Percentiles rank a stretch among this genome's conserved stretches.
Conservation (phyloP, 1,140 invertebrate species). For the Sarcophaga bullata region DNA sequence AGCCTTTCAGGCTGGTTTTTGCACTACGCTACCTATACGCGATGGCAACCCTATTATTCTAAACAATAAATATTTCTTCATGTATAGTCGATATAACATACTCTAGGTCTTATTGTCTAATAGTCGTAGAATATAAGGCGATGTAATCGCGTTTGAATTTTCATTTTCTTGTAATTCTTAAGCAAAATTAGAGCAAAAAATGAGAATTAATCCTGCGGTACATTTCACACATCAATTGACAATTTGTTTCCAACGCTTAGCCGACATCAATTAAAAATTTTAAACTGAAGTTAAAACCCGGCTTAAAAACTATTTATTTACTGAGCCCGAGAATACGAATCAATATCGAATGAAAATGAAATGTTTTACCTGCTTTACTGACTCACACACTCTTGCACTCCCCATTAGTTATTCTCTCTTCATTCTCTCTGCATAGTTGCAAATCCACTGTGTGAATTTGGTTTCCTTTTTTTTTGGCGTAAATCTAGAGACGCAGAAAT, state of each 20-base stretch:
- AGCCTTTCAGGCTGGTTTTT: too few species aligned
- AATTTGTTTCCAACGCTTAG: neutral
- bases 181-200: too few species aligned
- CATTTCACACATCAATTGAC: neutral
- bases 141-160: neutral
- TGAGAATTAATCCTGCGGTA: neutral
- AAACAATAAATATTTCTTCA: too few species aligned
- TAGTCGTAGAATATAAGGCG: neutral
- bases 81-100: neutral
- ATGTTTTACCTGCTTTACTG: neutral
- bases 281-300: neutral
- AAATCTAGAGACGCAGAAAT: neutral
- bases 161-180: too few species aligned
- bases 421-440: neutral
- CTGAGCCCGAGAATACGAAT: neutral
- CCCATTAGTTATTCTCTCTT: neutral
- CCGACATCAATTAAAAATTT: neutral
- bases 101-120: neutral
- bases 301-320: neutral
- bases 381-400: neutral
- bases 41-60: too few species aligned
- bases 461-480: neutral
- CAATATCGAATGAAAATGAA: neutral
- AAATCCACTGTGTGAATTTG: conserved; percentile 16
- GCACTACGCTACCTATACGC: too few species aligned